Conservation (phyloP, 1,140 invertebrate genomes). For the Lordiphosa stackelbergi region DNA sequence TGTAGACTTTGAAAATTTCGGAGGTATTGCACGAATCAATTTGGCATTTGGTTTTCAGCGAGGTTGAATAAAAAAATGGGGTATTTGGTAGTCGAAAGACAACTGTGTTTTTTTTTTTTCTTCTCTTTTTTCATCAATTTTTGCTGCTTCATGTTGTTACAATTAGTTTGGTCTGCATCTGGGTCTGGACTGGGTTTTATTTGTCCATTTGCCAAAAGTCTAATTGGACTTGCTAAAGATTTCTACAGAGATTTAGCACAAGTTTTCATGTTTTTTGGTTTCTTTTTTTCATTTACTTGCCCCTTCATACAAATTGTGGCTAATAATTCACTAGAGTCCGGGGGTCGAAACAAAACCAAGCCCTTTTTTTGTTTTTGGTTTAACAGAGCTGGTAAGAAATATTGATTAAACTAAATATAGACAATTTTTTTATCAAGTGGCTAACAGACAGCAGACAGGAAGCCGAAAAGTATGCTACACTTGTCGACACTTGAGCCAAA, state of each 20-base stretch:
- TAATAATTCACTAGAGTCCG: constrained; percentile 21
- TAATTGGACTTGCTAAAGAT: constrained; percentile 74
- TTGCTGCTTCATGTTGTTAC: constrained; percentile 66
- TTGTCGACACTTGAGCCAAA: constrained; percentile 35
- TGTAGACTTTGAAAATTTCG: no score
- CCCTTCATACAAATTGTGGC: constrained; percentile 5
- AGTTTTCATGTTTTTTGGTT: constrained; percentile 28
- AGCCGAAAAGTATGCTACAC: constrained; percentile 64
- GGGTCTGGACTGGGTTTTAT: constrained; percentile 13
- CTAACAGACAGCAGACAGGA: constrained; percentile 22
- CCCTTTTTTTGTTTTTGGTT: no score
- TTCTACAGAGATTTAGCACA: constrained; percentile 68
- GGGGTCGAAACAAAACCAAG: constrained; percentile 19
- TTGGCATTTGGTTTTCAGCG: no score
- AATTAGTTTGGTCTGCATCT: constrained; percentile 55
- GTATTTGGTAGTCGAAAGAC: no score
- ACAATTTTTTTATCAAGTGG: background rate
- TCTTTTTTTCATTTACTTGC: constrained; percentile 20
- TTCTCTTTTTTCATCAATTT: constrained; percentile 29
- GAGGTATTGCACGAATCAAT: no score
- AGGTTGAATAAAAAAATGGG: no score
- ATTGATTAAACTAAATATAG: constrained; percentile 10
- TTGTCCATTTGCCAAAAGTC: constrained; percentile 71
- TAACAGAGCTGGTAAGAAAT: constrained; percentile 6
- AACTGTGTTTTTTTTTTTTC: background rate